These are phyloP conservation scores for Morone chrysops DNA, from an alignment of 2,113 vertebrate genomes.

Conservation along the genomic window DNA sequence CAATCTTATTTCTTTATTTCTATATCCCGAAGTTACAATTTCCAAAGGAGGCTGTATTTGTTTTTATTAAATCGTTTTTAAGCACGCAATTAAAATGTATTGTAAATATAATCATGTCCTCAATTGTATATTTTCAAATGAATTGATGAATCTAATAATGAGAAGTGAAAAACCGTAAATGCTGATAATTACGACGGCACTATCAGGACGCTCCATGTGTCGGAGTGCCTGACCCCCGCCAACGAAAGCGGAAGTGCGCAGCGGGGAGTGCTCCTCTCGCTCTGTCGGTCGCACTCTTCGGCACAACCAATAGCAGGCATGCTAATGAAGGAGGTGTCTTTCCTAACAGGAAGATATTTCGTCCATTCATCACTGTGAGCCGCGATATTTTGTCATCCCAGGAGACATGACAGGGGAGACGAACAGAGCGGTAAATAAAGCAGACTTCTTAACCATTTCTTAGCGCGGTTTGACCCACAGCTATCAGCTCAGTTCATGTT, in stretches of 20 bases:
- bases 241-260: slow-evolving; percentile 14
- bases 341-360: not conserved
- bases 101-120: not conserved
- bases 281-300: not conserved
- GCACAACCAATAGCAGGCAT: not conserved
- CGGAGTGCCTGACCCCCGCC: not conserved
- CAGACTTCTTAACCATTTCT: not conserved
- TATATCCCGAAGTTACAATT: too few species aligned
- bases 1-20: too few species aligned
- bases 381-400: not conserved
- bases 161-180: not conserved
- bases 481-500: not conserved
- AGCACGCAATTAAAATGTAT: not conserved
- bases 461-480: not conserved
- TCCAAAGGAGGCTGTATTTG: too few species aligned
- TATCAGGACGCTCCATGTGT: not conserved
- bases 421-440: slow-evolving; percentile 72
- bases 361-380: not conserved
- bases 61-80: not conserved
- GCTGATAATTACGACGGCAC: not conserved
- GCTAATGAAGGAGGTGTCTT: not conserved
- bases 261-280: fast-evolving
- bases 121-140: not conserved
- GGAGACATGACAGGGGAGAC: slow-evolving; percentile 72
- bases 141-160: not conserved